Evolutionary conservation across 2,797 vertebrate species (phyloP).

Genomic region (Danio kyathit): DNA sequence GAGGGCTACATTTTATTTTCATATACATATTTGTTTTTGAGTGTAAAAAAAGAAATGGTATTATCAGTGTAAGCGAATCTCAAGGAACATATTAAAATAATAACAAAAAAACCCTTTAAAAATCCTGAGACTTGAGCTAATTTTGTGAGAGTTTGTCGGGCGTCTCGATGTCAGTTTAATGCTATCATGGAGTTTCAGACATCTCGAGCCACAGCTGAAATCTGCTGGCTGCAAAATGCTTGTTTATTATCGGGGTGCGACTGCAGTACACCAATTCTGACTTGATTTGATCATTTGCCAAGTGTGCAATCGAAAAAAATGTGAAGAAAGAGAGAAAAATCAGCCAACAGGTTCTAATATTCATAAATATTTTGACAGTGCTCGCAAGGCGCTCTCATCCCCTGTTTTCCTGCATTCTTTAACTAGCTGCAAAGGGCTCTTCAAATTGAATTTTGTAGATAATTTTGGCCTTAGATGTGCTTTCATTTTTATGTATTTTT

Average conservation of each 20-base stretch:
- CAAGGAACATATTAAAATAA: no score
- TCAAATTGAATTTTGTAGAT: slow-evolving; percentile 5
- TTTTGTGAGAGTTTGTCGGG: neutral
- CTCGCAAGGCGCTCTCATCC: neutral
- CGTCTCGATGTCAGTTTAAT: slow-evolving; percentile 21
- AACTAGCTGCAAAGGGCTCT: neutral
- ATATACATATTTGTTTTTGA: no score
- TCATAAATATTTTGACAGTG: slow-evolving; percentile 1
- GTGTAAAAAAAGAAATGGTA: no score
- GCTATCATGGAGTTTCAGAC: slow-evolving; percentile 12
- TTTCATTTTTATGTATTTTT: neutral
- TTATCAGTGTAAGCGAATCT: no score
- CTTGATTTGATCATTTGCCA: slow-evolving; percentile 24
- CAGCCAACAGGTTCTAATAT: neutral
- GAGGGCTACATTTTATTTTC: no score
- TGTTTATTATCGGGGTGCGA: slow-evolving; percentile 6
- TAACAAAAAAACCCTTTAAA: neutral
- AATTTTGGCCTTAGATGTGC: neutral
- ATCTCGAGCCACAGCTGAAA: slow-evolving; percentile 21
- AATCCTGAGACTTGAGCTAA: neutral
- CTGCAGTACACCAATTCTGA: slow-evolving; percentile 3
- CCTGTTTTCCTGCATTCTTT: neutral
- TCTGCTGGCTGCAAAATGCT: neutral
- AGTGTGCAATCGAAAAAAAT: neutral
- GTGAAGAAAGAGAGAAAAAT: neutral